These are phyloP conservation scores for Scaptodrosophila lebanonensis DNA, from an alignment of 1,140 invertebrate genomes.

Conservation along the genomic window DNA sequence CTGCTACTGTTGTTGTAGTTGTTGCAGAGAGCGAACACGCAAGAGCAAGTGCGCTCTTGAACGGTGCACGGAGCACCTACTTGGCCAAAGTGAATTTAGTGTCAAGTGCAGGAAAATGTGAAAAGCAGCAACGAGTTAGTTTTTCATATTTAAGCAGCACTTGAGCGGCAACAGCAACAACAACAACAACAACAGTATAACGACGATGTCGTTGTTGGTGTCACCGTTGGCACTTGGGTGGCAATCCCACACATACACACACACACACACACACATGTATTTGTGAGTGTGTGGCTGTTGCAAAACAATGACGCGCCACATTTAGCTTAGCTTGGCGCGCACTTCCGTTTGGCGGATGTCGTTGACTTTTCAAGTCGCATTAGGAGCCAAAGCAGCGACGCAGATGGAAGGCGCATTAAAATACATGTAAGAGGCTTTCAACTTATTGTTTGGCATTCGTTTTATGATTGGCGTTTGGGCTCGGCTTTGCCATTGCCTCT, in stretches of 20 bases:
- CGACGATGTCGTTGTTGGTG: conserved; percentile 9
- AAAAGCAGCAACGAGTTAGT: conserved; percentile 70
- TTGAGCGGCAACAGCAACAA: conserved; percentile 27
- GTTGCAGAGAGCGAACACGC: conserved; percentile 16
- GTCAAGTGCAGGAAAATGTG: conserved; percentile 73
- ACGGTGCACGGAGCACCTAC: conserved; percentile 62
- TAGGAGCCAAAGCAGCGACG: conserved; percentile 25
- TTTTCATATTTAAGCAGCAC: conserved; percentile 76
- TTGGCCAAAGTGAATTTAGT: conserved; percentile 75
- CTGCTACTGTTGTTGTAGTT: not conserved
- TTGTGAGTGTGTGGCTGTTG: conserved; percentile 21
- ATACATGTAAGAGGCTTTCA: conserved; percentile 73
- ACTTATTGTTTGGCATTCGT: conserved; percentile 66
- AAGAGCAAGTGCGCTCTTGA: conserved; percentile 68
- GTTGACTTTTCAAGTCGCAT: conserved; percentile 74
- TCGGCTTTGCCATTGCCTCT: not conserved
- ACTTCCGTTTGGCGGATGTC: conserved; percentile 43
- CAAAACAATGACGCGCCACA: conserved; percentile 63
- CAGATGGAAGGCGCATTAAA: conserved; percentile 46
- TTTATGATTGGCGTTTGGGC: conserved; percentile 52
- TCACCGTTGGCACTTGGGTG: conserved; percentile 1
- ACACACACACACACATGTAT: conserved; percentile 1
- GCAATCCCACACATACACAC: conserved; percentile 5
- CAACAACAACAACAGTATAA: conserved; percentile 30
- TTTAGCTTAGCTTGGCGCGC: conserved; percentile 26